Evolutionary conservation across 2,113 vertebrate species (phyloP).

Genomic region (Sturnira hondurensis): DNA sequence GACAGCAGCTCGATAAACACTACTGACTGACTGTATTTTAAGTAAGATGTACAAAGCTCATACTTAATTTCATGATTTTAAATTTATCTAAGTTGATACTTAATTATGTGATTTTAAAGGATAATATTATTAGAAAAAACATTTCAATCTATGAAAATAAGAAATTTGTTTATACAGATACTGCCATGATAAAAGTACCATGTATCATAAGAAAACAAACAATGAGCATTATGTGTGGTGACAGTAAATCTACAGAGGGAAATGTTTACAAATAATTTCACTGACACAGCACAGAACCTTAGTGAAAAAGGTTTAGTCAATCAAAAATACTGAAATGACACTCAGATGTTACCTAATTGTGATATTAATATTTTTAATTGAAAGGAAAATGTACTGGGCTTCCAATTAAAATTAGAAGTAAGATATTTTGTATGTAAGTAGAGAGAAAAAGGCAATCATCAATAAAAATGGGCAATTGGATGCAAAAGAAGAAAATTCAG

Average conservation of each 20-base stretch:
- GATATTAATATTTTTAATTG: not conserved
- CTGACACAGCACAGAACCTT: not conserved
- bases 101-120: not conserved
- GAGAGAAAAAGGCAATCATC: not conserved
- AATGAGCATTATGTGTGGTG: not conserved
- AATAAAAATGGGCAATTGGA: not conserved
- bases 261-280: slow-evolving; percentile 20
- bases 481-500: not conserved
- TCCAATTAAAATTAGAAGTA: not conserved
- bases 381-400: not conserved
- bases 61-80: not conserved
- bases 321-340: not conserved
- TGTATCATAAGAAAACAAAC: not conserved
- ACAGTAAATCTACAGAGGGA: not conserved
- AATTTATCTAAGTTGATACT: not conserved
- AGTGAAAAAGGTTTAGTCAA: not conserved
- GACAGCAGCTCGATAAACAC: not conserved
- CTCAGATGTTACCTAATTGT: not conserved
- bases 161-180: not conserved
- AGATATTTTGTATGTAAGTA: not conserved
- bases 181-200: not conserved
- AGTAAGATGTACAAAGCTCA: not conserved
- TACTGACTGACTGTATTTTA: not conserved
- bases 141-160: slow-evolving; percentile 17
- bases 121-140: not conserved